A percentile compares a stretch with the other conserved stretches of the same genome.
Conservation (phyloP, 2,113 vertebrate genomes). For the Glareola pratincola region DNA sequence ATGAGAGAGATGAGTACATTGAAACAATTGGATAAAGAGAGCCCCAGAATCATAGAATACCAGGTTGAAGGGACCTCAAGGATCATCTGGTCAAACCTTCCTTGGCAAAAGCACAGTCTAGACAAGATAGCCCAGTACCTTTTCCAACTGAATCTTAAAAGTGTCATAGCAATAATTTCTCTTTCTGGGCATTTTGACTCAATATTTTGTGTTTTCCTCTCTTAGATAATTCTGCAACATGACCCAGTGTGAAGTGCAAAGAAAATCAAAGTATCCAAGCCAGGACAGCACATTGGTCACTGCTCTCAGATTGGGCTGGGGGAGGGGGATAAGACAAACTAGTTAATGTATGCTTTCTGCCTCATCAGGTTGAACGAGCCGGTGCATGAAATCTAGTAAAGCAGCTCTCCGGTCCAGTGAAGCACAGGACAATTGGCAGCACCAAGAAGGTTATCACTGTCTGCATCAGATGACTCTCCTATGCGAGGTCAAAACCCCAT, state of each 20-base stretch:
- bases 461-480: slow-evolving; percentile 51
- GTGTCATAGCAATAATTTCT: not conserved
- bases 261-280: not conserved
- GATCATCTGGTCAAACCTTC: not conserved
- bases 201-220: not conserved
- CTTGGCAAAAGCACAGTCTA: not conserved
- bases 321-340: not conserved
- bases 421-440: slow-evolving; percentile 43
- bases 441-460: slow-evolving; percentile 58
- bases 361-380: not conserved
- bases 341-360: slow-evolving; percentile 29
- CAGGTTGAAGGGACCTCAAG: not conserved
- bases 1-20: not conserved
- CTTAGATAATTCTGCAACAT: not conserved
- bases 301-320: not conserved
- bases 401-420: slow-evolving; percentile 50
- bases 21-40: not conserved
- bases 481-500: slow-evolving; percentile 14
- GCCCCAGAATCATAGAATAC: not conserved
- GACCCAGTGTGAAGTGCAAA: not conserved
- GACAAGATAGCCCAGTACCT: not conserved
- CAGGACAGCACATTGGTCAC: not conserved
- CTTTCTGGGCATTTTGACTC: not conserved
- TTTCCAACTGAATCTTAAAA: not conserved
- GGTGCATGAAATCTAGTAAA: slow-evolving; percentile 35